Evolutionary conservation across 1,140 invertebrate species (phyloP), one percentile per base, ranked within the genome.

Genomic region (Penaeus japonicus): DNA sequence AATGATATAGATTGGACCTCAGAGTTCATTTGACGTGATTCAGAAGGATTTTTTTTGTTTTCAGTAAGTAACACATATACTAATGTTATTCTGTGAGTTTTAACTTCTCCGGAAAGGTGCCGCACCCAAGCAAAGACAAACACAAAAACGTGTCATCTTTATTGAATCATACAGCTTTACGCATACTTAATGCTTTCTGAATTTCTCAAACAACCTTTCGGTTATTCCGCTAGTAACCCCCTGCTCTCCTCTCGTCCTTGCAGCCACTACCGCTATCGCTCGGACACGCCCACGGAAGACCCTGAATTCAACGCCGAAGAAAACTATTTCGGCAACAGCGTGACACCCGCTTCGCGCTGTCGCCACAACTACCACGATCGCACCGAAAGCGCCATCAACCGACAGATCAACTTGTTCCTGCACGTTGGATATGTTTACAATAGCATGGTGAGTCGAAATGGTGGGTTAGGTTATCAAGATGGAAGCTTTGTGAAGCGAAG

Each of bases 381-480:
- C 85, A 92, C 92, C 84, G 94, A 94, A 91, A 93, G 92, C 30
- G 92, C 90, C 20, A 92, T 95, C 85, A 95, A 95, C 91, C 93
- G 93, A 35, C 94, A 95, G 91, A 95, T 95, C 91, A 95, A 95
- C 91, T 92, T 95, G 92, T 94, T 95, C 90, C 90, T 95, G 30
- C 93, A 94, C 85, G 94, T 94, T 59, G 92, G 92, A 85, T 95
- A 95, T 90, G 92, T 93, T 17, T 95, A 95, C 91, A 90, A 93
- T 91, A 92, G 92, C 39, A 94, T 95, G 94, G 94, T 94, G 57
- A 18, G 27, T 0, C 12, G n/a, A 17, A 22, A 55, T 47, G 47
- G 47, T 15, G 10, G 10, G 47, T 47, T 47, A 15, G 47, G 47
- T 12, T 47, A 15, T 4, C 15, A 47, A 47, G 47, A 47, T 47